Percentiles rank a stretch among this genome's conserved stretches.
Conservation (phyloP, 2,888 invertebrate genomes). For the Epsilonema sp. region DNA sequence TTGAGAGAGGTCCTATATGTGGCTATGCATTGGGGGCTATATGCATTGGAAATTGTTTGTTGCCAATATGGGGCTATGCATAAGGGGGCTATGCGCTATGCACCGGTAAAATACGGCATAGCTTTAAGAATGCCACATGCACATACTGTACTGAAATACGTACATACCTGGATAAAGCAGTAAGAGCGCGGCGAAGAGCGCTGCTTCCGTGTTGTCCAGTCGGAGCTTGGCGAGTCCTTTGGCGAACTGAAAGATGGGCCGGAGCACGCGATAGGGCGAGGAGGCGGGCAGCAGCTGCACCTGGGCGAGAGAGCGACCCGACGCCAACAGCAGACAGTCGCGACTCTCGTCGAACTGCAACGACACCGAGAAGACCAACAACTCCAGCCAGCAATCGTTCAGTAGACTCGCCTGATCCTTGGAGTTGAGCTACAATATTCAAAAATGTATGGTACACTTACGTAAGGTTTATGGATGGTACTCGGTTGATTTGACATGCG, state of each 20-base stretch:
- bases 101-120: too few relatives aligned
- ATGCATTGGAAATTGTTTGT: too few relatives aligned
- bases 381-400: not conserved
- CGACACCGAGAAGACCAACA: not conserved
- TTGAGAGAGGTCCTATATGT: too few relatives aligned
- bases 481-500: too few relatives aligned
- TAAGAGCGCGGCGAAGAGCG: constrained; percentile 1
- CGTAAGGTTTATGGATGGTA: too few relatives aligned
- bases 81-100: too few relatives aligned
- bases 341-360: not conserved
- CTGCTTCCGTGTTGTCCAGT: constrained; percentile 1
- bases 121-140: not conserved
- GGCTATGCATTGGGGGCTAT: too few relatives aligned
- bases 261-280: not conserved
- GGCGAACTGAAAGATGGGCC: not conserved
- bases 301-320: not conserved
- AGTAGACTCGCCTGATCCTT: not conserved
- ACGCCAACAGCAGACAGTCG: not conserved
- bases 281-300: not conserved
- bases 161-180: constrained; percentile 2
- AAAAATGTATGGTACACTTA: too few relatives aligned
- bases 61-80: too few relatives aligned
- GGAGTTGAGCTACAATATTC: not conserved
- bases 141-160: too few relatives aligned
- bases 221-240: not conserved